These are phyloP conservation scores for Zoanthus gigantus DNA, from an alignment of 92 coral and sea anemone genomes.

Conservation along the genomic window DNA sequence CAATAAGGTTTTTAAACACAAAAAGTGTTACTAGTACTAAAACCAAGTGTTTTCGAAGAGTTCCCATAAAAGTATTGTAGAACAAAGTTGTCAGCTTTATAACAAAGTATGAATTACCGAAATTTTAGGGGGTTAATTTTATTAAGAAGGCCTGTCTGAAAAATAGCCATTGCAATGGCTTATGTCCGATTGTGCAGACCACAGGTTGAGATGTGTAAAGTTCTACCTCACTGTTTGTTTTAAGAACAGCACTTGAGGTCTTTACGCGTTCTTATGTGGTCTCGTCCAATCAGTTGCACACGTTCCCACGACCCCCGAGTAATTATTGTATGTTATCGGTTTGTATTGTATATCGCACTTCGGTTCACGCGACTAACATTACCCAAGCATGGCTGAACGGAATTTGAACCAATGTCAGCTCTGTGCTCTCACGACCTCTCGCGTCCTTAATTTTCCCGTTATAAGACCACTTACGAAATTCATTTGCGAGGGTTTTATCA, in stretches of 20 bases:
- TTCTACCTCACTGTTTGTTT: neutral
- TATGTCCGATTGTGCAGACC: neutral
- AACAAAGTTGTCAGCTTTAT: no score
- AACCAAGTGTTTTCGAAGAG: no score
- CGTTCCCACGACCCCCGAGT: slow-evolving; percentile 79
- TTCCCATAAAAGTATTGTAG: no score
- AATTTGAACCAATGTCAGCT: slow-evolving; percentile 53
- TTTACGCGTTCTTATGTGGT: neutral
- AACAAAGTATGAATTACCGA: no score
- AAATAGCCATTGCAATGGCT: neutral
- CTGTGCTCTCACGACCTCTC: slow-evolving; percentile 63
- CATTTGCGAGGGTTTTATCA: slow-evolving; percentile 26
- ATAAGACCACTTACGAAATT: slow-evolving; percentile 52
- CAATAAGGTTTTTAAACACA: no score
- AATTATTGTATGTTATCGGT: slow-evolving; percentile 21
- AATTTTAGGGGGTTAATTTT: no score
- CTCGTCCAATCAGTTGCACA: slow-evolving; percentile 59
- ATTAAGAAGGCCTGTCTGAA: neutral
- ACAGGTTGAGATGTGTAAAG: neutral
- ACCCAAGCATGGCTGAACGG: slow-evolving; percentile 65
- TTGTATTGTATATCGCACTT: slow-evolving; percentile 48
- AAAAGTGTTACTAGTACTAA: no score
- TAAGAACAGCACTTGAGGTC: neutral
- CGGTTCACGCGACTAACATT: slow-evolving; percentile 63
- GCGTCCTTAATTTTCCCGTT: slow-evolving; percentile 49